Conservation (phyloP, 2,888 invertebrate species). For the Branchellion lobata region DNA sequence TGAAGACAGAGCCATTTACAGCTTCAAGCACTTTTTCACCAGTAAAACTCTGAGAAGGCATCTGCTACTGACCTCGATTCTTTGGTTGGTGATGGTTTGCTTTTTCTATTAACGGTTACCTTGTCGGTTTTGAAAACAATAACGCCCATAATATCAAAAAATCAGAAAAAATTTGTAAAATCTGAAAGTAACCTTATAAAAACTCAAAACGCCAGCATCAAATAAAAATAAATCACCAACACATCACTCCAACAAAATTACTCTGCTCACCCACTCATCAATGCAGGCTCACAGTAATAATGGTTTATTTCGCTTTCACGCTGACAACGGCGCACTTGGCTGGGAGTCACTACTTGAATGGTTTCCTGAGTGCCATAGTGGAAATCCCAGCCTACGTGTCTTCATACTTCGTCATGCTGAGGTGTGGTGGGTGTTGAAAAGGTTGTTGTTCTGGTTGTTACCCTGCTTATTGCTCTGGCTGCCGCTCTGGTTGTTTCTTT, state of each 20-base stretch:
- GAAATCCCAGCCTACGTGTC: constrained; percentile 53
- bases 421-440: too few relatives aligned
- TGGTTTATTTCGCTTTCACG: constrained; percentile 56
- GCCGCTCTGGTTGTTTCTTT: too few relatives aligned
- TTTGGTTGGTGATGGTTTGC: background rate
- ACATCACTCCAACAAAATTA: too few relatives aligned
- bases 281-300: constrained; percentile 54
- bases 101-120: background rate
- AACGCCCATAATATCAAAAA: background rate
- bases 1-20: background rate
- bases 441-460: too few relatives aligned
- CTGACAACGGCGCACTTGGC: constrained; percentile 55
- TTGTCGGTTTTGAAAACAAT: background rate
- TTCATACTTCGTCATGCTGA: constrained; percentile 51
- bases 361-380: constrained; percentile 52
- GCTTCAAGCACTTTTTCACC: background rate
- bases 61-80: constrained; percentile 5
- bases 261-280: too few relatives aligned
- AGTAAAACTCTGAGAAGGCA: constrained; percentile 1
- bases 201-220: background rate
- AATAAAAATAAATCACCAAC: too few relatives aligned
- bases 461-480: too few relatives aligned
- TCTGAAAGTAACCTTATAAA: too few relatives aligned
- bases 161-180: background rate
- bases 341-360: constrained; percentile 55